A percentile compares a stretch with the other conserved stretches of the same genome.
Evolutionary conservation across 2,113 vertebrate genomes (phyloP).

Genomic region (Cacatua alba): DNA sequence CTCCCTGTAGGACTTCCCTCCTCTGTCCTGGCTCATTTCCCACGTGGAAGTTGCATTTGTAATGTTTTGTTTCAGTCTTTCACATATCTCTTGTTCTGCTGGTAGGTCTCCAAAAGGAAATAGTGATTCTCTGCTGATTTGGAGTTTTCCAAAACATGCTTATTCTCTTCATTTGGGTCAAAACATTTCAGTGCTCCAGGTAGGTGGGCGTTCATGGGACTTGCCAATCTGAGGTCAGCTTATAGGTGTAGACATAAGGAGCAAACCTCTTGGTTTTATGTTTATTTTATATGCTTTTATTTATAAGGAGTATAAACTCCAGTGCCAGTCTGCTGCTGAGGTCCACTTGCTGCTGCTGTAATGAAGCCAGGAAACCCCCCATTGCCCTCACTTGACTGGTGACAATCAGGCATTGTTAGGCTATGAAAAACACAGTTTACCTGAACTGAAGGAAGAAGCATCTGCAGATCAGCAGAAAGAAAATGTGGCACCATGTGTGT

Average conservation of each 20-base stretch:
- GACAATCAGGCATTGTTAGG: not conserved
- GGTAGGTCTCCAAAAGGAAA: not conserved
- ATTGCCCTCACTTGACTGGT: not conserved
- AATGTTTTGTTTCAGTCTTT: not conserved
- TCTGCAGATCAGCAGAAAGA: not conserved
- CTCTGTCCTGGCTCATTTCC: not conserved
- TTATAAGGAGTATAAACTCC: not conserved
- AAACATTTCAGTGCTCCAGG: not conserved
- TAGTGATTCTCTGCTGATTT: not conserved
- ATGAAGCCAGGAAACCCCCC: not conserved
- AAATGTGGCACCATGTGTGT: accelerated
- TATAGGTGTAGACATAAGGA: not conserved
- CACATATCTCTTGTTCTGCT: not conserved
- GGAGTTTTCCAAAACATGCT: not conserved
- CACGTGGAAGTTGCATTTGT: accelerated
- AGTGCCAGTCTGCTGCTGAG: not conserved
- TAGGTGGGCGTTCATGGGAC: not conserved
- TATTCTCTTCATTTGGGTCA: not conserved
- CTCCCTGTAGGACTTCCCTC: not conserved
- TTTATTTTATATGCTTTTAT: not conserved
- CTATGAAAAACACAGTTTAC: not conserved
- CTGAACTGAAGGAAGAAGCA: not conserved
- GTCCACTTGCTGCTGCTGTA: not conserved
- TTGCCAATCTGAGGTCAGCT: not conserved
- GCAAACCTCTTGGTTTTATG: not conserved